Base-by-base conservation (phyloP, 2,888 invertebrate species). In the Escarpia spicata region DNA sequence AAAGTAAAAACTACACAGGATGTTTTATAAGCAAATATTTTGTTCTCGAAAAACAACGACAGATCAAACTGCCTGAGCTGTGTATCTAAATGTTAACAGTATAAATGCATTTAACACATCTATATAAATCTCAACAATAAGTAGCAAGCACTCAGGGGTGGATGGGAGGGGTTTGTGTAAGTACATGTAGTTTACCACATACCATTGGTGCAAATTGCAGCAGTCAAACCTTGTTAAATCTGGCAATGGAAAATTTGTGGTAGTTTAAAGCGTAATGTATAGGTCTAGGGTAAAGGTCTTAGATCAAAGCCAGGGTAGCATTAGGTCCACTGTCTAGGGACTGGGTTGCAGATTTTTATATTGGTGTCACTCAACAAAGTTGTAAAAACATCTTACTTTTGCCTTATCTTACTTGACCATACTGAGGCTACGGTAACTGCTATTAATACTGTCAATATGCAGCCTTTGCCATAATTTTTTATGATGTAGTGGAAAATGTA, bases 171-270 rank as follows among this genome's bases (percentile, higher is more conserved):
- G 75, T 75, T 19, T 75, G 19, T 75, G 75, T 75, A 75, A 37
- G 37, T 37, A 37, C 37, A 37, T 26, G 75, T 75, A 75, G 26
- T 75, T 75, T 52, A 52, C 15, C 52, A 52, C 52, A 52, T 52
- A 52, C 52, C 52, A 52, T 9, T 75, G 75, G 26, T 19, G 19
- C 3, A 75, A 75, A 26, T 75, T 75, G 75, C 26, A 2, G 26
- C 75, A 75, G 75, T 75, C 75, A 75, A 75, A 75, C 75, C 75
- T 75, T 75, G 26, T 75, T 75, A 75, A 26, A 75, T 75, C 75
- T 75, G 2, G 19, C 26, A 75, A 15, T 75, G 75, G 26, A 75
- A 2, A 75, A 75, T 19, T 75, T 75, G 75, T 75, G 26, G 75
- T 26, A 75, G 75, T 75, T 52, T 75, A 75, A 75, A 26, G 75